These are phyloP conservation scores for Xanthia icteritia DNA, from an alignment of 2,888 invertebrate species.

Conservation along the genomic window DNA sequence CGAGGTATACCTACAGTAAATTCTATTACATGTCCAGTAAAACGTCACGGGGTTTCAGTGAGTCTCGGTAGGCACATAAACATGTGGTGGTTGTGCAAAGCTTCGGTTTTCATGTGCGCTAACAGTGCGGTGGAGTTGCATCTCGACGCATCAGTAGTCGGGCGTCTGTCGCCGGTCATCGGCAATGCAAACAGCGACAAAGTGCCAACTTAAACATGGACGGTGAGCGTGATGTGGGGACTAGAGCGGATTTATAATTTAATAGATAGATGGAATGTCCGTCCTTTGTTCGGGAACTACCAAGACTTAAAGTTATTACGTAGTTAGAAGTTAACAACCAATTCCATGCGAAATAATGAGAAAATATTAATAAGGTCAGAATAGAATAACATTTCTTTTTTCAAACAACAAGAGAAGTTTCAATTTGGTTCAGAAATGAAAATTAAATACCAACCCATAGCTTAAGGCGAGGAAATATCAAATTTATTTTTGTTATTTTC, in stretches of 20 bases:
- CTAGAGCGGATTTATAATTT: constrained; percentile 60
- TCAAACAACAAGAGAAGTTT: constrained; percentile 20
- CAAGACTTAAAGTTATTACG: constrained; percentile 25
- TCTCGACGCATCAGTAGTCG: constrained; percentile 41
- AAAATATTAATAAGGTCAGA: constrained; percentile 15
- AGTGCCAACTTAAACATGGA: constrained; percentile 65
- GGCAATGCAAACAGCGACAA: constrained; percentile 65
- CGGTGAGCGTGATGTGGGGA: constrained; percentile 46
- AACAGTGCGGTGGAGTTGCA: constrained; percentile 46
- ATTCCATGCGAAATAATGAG: constrained; percentile 26
- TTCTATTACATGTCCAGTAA: constrained; percentile 32
- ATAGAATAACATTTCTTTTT: constrained; percentile 12
- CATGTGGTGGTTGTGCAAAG: constrained; percentile 41
- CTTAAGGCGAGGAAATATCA: constrained; percentile 46
- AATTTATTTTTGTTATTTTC: constrained; percentile 59
- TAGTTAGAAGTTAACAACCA: constrained; percentile 34
- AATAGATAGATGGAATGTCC: constrained; percentile 37
- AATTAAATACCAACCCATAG: constrained; percentile 58
- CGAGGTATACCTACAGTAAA: constrained; percentile 28
- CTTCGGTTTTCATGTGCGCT: constrained; percentile 52
- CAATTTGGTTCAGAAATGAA: constrained; percentile 37
- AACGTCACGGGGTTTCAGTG: constrained; percentile 32
- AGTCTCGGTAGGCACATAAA: constrained; percentile 24
- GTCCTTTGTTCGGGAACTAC: constrained; percentile 41
- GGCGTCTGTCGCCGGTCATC: constrained; percentile 35